Evolutionary conservation across 2,888 invertebrate species (phyloP), one percentile per base, ranked within the genome.

Genomic region (Tiliacea citrago): DNA sequence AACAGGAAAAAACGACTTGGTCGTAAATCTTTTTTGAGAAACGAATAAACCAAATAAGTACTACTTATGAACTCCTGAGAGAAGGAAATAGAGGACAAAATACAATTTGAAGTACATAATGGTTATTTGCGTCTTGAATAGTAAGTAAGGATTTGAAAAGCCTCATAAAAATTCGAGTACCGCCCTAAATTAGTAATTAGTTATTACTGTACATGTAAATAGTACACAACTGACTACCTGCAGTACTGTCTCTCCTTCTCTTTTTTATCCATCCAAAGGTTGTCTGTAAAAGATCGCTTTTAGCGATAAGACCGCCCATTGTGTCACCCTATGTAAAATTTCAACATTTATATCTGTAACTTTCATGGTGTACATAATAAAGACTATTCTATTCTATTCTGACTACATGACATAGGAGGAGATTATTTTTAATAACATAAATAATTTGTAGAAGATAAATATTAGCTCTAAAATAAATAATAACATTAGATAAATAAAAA

Each of bases 141-240:
- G 4, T 62, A 86, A 80, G 80, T 65, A 45, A 13, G 7, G 12
- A 55, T 75, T 57, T 29, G 57, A 62, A 69, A 62, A 35, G 42
- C 66, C 53, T 81, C 81, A 82, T 82, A 65, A 77, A 79, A 82
- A 89, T 87, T 86, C 84, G 62, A 57, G 0, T 55, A 60, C 57
- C 75, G 76, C 74, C 53, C 49, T 68, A 47, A 47, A 63, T 77
- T 62, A 21, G 35, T 42, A 24, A n/a, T 66, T n/a, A n/a, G n/a
- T n/a, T n/a, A n/a, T n/a, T n/a, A n/a, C n/a, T n/a, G n/a, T n/a
- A n/a, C n/a, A n/a, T n/a, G n/a, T n/a, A n/a, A n/a, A n/a, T n/a
- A n/a, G n/a, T n/a, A n/a, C n/a, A n/a, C n/a, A n/a, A n/a, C n/a
- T n/a, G n/a, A n/a, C n/a, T n/a, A n/a, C n/a, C n/a, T n/a, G n/a